phyloP scores from a whole-genome alignment of 1,140 invertebrate genomes.

The Drosophila auraria region DNA sequence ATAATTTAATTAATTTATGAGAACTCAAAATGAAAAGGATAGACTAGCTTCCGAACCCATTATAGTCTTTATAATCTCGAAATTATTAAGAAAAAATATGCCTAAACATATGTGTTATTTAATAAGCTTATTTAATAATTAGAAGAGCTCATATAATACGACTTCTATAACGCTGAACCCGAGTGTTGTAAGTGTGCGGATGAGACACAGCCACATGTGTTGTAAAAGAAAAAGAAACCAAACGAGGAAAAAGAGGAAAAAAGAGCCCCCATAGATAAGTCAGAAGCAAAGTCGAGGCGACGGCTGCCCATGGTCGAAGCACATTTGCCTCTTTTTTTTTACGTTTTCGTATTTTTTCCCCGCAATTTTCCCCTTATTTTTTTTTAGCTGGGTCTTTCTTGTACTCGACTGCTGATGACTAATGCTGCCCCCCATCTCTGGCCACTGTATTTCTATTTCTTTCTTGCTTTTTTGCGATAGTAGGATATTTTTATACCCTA shows the following conservation, averaged over 20 bases:
- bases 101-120: no score
- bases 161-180: neutral
- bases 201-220: constrained; percentile 24
- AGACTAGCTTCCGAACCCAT: no score
- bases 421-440: constrained; percentile 22
- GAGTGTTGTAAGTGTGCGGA: constrained; percentile 12
- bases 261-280: constrained; percentile 35
- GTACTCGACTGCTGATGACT: constrained; percentile 34
- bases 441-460: constrained; percentile 13
- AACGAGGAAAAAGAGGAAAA: neutral
- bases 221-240: constrained; percentile 10
- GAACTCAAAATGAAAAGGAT: no score
- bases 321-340: constrained; percentile 10
- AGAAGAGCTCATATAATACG: no score
- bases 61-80: no score
- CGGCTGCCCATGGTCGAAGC: constrained; percentile 39
- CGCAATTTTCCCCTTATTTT: constrained; percentile 16
- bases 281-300: constrained; percentile 47
- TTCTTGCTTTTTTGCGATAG: constrained; percentile 34
- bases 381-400: constrained; percentile 18
- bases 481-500: constrained; percentile 49
- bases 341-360: constrained; percentile 12
- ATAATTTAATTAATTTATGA: no score
- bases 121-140: no score
- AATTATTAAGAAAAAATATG: no score